A percentile compares a stretch with the other conserved stretches of the same genome.
phyloP scores from a whole-genome alignment of 2,797 vertebrate species.

The Tragopan temminckii region DNA sequence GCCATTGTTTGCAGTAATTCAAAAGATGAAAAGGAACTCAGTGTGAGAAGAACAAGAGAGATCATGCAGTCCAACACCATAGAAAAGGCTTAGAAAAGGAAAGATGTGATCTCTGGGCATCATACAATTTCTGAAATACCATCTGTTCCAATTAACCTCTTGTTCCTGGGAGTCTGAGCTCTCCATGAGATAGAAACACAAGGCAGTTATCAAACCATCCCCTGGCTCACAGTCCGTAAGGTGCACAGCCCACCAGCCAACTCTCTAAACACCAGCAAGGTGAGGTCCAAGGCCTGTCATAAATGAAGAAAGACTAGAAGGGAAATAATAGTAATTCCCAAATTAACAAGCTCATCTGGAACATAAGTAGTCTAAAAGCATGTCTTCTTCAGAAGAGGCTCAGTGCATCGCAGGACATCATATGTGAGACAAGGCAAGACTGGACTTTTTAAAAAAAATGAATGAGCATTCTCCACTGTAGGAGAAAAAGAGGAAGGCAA shows the following conservation, averaged over 20 bases:
- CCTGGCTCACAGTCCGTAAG: background rate
- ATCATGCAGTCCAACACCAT: background rate
- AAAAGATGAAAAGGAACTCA: conserved; percentile 68
- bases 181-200: conserved; percentile 22
- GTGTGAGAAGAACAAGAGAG: conserved; percentile 62
- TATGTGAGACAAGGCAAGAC: background rate
- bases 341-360: background rate
- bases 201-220: background rate
- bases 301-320: background rate
- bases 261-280: background rate
- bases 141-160: conserved; percentile 73
- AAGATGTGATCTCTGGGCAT: conserved; percentile 53
- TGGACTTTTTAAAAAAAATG: background rate
- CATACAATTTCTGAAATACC: conserved; percentile 60
- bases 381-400: background rate
- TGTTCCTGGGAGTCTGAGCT: conserved; percentile 27
- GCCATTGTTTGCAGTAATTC: conserved; percentile 46
- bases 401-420: background rate
- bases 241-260: background rate
- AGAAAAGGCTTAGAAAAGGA: conserved; percentile 15
- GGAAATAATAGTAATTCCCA: background rate
- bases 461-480: background rate
- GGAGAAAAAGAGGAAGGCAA: background rate
- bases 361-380: background rate
- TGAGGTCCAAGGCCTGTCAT: background rate